A percentile compares a stretch with the other conserved stretches of the same genome.
Conservation (phyloP, 2,888 invertebrate genomes). For the Drosophila helvetica region DNA sequence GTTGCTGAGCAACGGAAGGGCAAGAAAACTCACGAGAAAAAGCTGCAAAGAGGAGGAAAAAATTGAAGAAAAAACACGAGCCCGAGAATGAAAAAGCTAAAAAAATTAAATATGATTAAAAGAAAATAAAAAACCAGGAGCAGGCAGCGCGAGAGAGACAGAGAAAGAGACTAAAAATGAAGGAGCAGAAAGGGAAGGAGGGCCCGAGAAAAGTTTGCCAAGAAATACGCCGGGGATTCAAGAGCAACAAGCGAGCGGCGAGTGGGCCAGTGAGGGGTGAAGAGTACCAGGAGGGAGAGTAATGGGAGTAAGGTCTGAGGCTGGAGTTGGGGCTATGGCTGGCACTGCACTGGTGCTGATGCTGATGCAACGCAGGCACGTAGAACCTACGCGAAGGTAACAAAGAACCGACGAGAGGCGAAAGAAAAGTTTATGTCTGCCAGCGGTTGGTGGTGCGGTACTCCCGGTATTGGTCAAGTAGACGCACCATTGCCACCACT, state of each 20-base stretch:
- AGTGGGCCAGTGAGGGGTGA: constrained; percentile 19
- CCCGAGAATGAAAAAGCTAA: constrained; percentile 66
- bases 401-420: constrained; percentile 4
- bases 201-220: constrained; percentile 56
- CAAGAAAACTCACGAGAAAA: constrained; percentile 49
- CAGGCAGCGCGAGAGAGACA: neutral
- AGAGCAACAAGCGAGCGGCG: constrained; percentile 67
- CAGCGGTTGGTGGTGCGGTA: constrained; percentile 12
- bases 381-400: constrained; percentile 26
- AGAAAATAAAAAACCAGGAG: constrained; percentile 63
- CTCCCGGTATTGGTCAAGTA: constrained; percentile 29
- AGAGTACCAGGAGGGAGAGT: constrained; percentile 3
- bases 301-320: constrained; percentile 4
- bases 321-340: constrained; percentile 1
- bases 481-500: constrained; percentile 34
- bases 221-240: constrained; percentile 61
- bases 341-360: constrained; percentile 19
- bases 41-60: constrained; percentile 36
- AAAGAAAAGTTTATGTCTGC: constrained; percentile 42
- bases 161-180: constrained; percentile 11
- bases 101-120: constrained; percentile 77
- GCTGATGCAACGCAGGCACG: constrained; percentile 71
- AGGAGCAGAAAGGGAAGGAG: constrained; percentile 27
- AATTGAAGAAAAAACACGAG: constrained; percentile 50
- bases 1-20: constrained; percentile 21